Percentiles rank a stretch among this genome's conserved stretches.
Conservation (phyloP, 1,140 invertebrate genomes). For the Babylonia areolata region DNA sequence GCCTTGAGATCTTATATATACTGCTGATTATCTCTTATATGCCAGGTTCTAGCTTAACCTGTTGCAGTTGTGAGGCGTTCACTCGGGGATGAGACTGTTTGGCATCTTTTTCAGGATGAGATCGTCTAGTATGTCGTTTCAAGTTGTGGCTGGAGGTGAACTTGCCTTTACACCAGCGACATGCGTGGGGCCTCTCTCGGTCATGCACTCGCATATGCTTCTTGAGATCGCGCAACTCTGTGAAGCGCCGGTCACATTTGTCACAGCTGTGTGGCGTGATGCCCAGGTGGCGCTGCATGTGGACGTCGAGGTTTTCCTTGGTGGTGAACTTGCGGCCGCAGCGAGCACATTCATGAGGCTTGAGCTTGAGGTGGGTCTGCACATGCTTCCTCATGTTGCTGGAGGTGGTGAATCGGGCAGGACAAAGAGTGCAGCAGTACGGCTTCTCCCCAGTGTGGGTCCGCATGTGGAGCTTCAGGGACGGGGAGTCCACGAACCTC, state of each 20-base stretch:
- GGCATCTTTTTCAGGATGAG: background rate
- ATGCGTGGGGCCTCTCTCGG: slow-evolving; percentile 96
- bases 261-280: slow-evolving; percentile 87
- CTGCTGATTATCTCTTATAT: background rate
- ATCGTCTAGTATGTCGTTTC: slow-evolving; percentile 81
- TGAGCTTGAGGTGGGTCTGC: slow-evolving; percentile 66
- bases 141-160: slow-evolving; percentile 91
- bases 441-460: slow-evolving; percentile 82
- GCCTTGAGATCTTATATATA: too few species aligned
- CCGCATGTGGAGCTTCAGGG: slow-evolving; percentile 96
- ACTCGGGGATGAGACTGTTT: background rate
- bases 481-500: slow-evolving; percentile 80
- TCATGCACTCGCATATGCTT: slow-evolving; percentile 94
- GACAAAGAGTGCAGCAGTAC: slow-evolving; percentile 70
- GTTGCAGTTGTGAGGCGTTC: background rate
- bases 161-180: slow-evolving; percentile 90
- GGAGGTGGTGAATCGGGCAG: slow-evolving; percentile 50
- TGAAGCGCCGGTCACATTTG: slow-evolving; percentile 89
- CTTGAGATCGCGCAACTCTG: slow-evolving; percentile 92
- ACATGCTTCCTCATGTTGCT: slow-evolving; percentile 25
- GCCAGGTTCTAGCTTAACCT: background rate
- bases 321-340: slow-evolving; percentile 8
- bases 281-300: slow-evolving; percentile 39
- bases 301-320: slow-evolving; percentile 29
- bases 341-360: background rate